phyloP scores from a whole-genome alignment of 2,797 vertebrate genomes.

The Moxostoma hubbsi region DNA sequence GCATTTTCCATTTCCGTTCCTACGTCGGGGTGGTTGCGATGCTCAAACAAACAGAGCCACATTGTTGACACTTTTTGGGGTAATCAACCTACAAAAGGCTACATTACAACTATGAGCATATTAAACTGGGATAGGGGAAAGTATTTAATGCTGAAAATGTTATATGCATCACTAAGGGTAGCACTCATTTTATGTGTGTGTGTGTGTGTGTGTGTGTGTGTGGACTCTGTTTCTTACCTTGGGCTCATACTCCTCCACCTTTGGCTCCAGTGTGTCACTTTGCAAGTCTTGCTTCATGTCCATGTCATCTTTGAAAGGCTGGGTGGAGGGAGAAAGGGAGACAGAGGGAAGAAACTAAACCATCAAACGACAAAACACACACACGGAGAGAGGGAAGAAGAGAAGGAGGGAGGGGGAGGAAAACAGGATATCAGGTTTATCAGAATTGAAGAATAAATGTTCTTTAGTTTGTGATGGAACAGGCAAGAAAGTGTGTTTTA shows the following conservation, averaged over 20 bases:
- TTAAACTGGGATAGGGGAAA: too few species aligned
- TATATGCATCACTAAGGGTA: too few species aligned
- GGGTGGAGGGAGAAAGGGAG: conserved; percentile 78
- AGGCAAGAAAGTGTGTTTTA: conserved; percentile 55
- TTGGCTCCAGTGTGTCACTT: conserved; percentile 84
- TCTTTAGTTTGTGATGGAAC: conserved; percentile 3
- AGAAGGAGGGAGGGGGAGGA: conserved; percentile 69
- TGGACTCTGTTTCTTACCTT: conserved; percentile 79
- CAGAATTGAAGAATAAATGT: conserved; percentile 65
- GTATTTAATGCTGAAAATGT: too few species aligned
- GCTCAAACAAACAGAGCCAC: too few species aligned
- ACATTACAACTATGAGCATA: too few species aligned
- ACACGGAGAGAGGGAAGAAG: conserved; percentile 71
- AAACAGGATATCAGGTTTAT: conserved; percentile 79
- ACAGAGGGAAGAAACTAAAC: conserved; percentile 89
- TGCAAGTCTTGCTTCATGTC: conserved; percentile 93
- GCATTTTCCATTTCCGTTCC: too few species aligned
- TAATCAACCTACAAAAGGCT: too few species aligned
- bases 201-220: conserved; percentile 19
- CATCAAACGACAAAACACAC: conserved; percentile 79
- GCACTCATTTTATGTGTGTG: not conserved
- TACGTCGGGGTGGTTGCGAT: too few species aligned
- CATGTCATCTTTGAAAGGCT: conserved; percentile 96
- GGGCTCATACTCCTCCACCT: conserved; percentile 91
- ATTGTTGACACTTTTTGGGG: too few species aligned